phyloP scores from a whole-genome alignment of 2,113 vertebrate genomes.

The Apodemus sylvaticus region DNA sequence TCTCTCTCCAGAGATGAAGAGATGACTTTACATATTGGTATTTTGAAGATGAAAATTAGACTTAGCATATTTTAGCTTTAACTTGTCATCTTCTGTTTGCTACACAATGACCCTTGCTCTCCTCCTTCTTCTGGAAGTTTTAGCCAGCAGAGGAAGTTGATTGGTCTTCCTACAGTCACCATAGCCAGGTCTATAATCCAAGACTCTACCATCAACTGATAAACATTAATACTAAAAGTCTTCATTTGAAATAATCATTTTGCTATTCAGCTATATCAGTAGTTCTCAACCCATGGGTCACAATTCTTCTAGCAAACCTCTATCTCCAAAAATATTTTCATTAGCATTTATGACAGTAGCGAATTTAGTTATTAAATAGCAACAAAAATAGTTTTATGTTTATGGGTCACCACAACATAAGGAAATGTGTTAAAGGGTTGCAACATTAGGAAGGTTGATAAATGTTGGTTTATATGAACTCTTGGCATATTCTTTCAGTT shows the following conservation, averaged over 20 bases:
- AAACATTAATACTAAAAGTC: neutral
- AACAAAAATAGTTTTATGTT: too few species aligned
- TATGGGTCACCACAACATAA: too few species aligned
- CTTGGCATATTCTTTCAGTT: neutral
- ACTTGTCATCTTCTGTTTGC: neutral
- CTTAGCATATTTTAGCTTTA: neutral
- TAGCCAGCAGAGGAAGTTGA: neutral
- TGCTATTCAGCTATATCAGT: neutral
- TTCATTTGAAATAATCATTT: neutral
- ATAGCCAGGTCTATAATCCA: neutral
- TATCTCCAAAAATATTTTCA: neutral
- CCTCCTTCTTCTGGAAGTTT: neutral
- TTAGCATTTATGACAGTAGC: neutral
- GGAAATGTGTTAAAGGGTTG: too few species aligned
- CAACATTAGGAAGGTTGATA: neutral
- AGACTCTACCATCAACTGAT: neutral
- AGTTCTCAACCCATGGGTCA: neutral
- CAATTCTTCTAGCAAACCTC: neutral
- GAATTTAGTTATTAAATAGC: neutral
- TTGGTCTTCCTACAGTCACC: neutral
- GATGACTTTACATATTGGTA: neutral
- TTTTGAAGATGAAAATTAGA: neutral
- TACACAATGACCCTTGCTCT: neutral
- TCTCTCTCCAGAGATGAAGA: neutral
- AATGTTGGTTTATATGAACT: neutral